Evolutionary conservation across 2,888 invertebrate species (phyloP).

Genomic region (Celastrina argiolus): DNA sequence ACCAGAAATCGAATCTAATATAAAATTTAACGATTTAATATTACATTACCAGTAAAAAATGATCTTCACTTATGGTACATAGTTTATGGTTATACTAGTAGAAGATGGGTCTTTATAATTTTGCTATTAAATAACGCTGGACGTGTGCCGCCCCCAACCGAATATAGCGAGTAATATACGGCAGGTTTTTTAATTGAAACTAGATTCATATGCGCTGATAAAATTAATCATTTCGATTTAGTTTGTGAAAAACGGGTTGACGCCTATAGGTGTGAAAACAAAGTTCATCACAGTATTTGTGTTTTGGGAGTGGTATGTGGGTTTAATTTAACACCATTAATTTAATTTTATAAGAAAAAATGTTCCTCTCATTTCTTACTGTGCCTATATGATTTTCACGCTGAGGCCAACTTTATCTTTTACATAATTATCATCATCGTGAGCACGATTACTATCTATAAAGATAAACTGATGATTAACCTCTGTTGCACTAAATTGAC

Average conservation of each 20-base stretch:
- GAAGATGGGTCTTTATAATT: conserved; percentile 44
- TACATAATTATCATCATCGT: too few relatives aligned
- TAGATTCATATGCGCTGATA: conserved; percentile 68
- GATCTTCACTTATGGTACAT: conserved; percentile 45
- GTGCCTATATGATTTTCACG: too few relatives aligned
- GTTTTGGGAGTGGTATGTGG: background rate
- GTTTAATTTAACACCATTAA: background rate
- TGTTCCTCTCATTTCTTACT: too few relatives aligned
- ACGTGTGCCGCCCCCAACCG: conserved; percentile 69
- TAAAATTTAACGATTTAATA: conserved; percentile 77
- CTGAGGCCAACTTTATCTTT: too few relatives aligned
- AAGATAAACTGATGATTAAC: too few relatives aligned
- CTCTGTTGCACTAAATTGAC: too few relatives aligned
- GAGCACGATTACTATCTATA: too few relatives aligned
- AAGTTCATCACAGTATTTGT: background rate
- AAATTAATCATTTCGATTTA: conserved; percentile 62
- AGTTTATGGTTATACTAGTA: conserved; percentile 39
- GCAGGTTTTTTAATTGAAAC: conserved; percentile 74
- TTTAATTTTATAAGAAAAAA: too few relatives aligned
- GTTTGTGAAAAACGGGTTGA: conserved; percentile 46
- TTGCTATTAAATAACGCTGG: conserved; percentile 49
- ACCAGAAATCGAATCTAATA: conserved; percentile 72
- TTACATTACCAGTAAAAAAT: conserved; percentile 53
- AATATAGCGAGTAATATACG: conserved; percentile 74
- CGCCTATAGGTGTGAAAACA: conserved; percentile 40